Conservation (phyloP, 1,140 invertebrate genomes). For the Phortica variegata region DNA sequence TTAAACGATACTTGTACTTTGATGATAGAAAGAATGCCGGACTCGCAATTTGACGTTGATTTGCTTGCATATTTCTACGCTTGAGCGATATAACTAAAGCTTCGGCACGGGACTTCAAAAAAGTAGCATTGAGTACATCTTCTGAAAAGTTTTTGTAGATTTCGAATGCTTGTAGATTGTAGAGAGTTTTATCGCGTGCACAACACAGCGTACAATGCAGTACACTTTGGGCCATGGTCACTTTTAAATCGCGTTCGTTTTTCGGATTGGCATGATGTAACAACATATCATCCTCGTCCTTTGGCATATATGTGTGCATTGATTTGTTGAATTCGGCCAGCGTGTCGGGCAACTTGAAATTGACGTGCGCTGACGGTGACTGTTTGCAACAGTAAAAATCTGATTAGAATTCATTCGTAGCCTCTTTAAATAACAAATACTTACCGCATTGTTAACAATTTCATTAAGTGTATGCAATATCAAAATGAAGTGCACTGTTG, state of each 20-base stretch:
- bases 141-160: conserved; percentile 73
- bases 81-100: conserved; percentile 60
- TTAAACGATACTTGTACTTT: conserved; percentile 40
- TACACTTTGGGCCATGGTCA: conserved; percentile 59
- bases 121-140: conserved; percentile 61
- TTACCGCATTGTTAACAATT: conserved; percentile 27
- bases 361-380: conserved; percentile 16
- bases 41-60: conserved; percentile 29
- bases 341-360: conserved; percentile 33
- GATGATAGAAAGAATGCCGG: conserved; percentile 42
- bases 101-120: conserved; percentile 62
- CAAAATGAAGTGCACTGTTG: conserved; percentile 38
- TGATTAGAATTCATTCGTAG: too few relatives aligned
- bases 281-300: conserved; percentile 32
- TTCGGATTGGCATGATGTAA: conserved; percentile 51
- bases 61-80: conserved; percentile 32
- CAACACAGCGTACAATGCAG: conserved; percentile 67
- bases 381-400: conserved; percentile 8
- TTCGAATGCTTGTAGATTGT: conserved; percentile 68
- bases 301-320: conserved; percentile 20
- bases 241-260: conserved; percentile 59
- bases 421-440: conserved; percentile 11
- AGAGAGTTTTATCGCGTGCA: conserved; percentile 63
- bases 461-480: conserved; percentile 31
- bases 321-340: conserved; percentile 30